Percentiles rank a stretch among this genome's conserved stretches.
Evolutionary conservation across 2,888 invertebrate genomes (phyloP).

Genomic region (Sinopyrophorus schimmeli): DNA sequence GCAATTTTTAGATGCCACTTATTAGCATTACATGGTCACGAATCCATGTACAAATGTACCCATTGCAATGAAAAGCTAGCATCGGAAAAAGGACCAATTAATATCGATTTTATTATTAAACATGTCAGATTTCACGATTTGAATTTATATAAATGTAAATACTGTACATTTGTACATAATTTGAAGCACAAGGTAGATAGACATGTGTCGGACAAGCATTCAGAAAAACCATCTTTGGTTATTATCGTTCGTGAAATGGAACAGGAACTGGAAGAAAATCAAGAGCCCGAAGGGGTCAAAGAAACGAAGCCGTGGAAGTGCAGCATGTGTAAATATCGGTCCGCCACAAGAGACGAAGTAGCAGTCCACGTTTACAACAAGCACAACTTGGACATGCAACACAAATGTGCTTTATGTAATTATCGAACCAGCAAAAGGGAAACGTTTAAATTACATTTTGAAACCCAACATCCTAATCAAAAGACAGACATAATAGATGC

Average conservation of each 20-base stretch:
- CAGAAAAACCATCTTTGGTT: constrained; percentile 56
- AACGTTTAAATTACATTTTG: constrained; percentile 64
- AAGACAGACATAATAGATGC: constrained; percentile 56
- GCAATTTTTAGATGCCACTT: constrained; percentile 63
- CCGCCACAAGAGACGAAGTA: constrained; percentile 63
- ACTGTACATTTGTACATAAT: constrained; percentile 69
- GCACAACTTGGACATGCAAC: constrained; percentile 71
- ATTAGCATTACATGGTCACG: constrained; percentile 68
- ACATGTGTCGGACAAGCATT: constrained; percentile 67
- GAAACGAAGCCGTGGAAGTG: constrained; percentile 72
- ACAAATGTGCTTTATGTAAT: constrained; percentile 70
- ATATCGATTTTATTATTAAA: constrained; percentile 65
- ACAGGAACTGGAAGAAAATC: constrained; percentile 40
- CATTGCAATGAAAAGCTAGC: constrained; percentile 68
- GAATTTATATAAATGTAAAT: constrained; percentile 71
- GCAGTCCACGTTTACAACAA: constrained; percentile 60
- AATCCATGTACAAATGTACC: constrained; percentile 60
- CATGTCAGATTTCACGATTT: constrained; percentile 79
- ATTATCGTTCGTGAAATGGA: constrained; percentile 56
- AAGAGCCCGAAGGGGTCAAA: constrained; percentile 43
- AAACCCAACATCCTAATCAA: constrained; percentile 60
- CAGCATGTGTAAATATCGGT: constrained; percentile 67
- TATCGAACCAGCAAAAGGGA: constrained; percentile 61
- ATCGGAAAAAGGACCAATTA: constrained; percentile 55
- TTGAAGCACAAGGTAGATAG: constrained; percentile 66